Conservation (phyloP, 2,888 invertebrate genomes). For the Caenorhabditis becei region DNA sequence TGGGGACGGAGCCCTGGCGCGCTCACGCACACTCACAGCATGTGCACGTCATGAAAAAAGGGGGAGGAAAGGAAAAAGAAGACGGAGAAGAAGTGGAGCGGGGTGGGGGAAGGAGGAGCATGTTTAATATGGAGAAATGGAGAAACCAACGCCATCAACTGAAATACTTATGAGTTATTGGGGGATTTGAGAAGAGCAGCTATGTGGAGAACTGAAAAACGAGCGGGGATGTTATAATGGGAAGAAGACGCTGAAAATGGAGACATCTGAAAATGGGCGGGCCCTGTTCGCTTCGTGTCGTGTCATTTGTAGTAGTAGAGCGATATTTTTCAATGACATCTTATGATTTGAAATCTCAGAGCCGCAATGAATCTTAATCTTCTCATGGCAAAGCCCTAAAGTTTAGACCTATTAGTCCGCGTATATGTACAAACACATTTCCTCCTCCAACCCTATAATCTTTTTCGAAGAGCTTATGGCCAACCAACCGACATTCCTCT, state of each 20-base stretch:
- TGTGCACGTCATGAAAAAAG: constrained; percentile 25
- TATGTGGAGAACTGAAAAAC: not conserved
- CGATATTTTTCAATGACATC: not conserved
- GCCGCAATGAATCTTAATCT: not conserved
- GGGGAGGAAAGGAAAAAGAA: not conserved
- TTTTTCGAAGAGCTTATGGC: constrained; percentile 1
- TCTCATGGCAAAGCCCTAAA: not conserved
- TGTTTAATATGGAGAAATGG: constrained; percentile 24
- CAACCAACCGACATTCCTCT: constrained; percentile 5
- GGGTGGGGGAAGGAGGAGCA: constrained; percentile 19
- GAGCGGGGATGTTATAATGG: not conserved
- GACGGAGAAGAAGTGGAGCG: not conserved
- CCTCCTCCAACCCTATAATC: not conserved
- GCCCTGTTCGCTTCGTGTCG: not conserved
- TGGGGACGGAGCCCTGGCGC: not conserved
- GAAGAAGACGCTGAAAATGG: not conserved
- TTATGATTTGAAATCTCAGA: too few species aligned
- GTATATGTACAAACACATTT: not conserved
- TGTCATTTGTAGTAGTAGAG: not conserved
- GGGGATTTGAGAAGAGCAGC: not conserved
- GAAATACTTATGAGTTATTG: not conserved
- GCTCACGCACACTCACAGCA: constrained; percentile 2
- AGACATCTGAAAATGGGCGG: not conserved
- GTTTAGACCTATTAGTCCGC: not conserved
- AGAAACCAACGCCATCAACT: not conserved